Evolutionary conservation across 2,797 vertebrate genomes (phyloP).

Genomic region (Falco novaeseelandiae): DNA sequence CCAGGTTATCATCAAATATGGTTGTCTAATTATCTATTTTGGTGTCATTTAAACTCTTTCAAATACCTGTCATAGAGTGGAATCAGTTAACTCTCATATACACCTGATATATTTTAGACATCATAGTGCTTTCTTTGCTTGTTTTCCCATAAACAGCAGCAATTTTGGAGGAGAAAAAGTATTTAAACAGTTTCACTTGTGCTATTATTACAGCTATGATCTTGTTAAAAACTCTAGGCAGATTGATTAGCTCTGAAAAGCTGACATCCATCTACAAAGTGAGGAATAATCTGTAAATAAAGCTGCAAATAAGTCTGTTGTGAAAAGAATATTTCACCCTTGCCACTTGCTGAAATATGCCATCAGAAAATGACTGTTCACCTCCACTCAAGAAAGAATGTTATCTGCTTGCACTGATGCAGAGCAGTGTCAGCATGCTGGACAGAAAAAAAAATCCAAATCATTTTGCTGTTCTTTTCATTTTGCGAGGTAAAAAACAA

Average conservation of each 20-base stretch:
- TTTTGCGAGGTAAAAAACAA: not conserved
- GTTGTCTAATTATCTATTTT: not conserved
- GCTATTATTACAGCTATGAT: not conserved
- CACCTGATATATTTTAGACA: not conserved
- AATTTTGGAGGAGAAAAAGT: not conserved
- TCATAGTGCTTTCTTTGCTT: not conserved
- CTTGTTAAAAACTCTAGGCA: not conserved
- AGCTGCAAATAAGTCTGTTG: not conserved
- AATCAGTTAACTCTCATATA: not conserved
- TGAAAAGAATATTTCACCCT: not conserved
- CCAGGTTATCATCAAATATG: not conserved
- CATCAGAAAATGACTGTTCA: not conserved
- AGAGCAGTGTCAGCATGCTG: not conserved
- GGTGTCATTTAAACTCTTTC: not conserved
- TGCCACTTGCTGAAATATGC: not conserved
- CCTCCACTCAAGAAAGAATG: not conserved
- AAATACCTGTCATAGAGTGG: not conserved
- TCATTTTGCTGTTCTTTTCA: not conserved
- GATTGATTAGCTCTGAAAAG: constrained; percentile 36
- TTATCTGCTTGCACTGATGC: not conserved
- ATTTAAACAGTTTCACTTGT: not conserved
- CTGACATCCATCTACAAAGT: not conserved
- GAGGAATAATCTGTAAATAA: constrained; percentile 20
- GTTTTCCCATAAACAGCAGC: not conserved
- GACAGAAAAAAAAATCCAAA: not conserved